These are phyloP conservation scores for Psylliodes chrysocephalus DNA, from an alignment of 2,888 invertebrate species.

Conservation along the genomic window DNA sequence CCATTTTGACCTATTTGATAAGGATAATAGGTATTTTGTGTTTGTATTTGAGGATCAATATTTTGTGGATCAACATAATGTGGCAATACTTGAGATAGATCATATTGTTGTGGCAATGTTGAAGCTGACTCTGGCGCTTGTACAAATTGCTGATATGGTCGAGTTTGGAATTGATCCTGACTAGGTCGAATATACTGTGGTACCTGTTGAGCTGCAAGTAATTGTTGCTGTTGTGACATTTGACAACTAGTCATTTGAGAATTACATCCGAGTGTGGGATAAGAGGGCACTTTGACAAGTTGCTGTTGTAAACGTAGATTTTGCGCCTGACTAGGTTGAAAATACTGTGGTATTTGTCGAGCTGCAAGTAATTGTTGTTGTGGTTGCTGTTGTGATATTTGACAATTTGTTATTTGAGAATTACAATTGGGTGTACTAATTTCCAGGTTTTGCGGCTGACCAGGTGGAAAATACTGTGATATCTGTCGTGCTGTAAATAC, in stretches of 20 bases:
- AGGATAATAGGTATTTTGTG: too few species aligned
- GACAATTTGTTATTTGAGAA: not conserved
- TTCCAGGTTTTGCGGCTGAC: not conserved
- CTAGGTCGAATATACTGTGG: not conserved
- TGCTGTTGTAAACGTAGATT: not conserved
- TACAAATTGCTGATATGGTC: not conserved
- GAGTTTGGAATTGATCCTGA: not conserved
- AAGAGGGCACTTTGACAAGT: not conserved
- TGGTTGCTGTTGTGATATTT: not conserved
- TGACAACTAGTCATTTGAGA: not conserved
- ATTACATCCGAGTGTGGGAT: too few species aligned
- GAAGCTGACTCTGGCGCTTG: not conserved
- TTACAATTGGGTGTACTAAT: too few species aligned
- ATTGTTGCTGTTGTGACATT: not conserved
- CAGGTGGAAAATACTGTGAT: not conserved
- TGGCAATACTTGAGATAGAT: not conserved
- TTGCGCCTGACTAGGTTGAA: not conserved
- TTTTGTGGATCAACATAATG: not conserved
- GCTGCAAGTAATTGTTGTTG: not conserved
- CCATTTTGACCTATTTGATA: too few species aligned
- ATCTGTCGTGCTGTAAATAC: not conserved
- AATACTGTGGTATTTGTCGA: not conserved
- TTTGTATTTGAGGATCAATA: too few species aligned
- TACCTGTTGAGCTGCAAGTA: not conserved
- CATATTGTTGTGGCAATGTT: not conserved